These are phyloP conservation scores for Stomatorhinus ivindoensis DNA, from an alignment of 2,113 vertebrate genomes.

Conservation along the genomic window DNA sequence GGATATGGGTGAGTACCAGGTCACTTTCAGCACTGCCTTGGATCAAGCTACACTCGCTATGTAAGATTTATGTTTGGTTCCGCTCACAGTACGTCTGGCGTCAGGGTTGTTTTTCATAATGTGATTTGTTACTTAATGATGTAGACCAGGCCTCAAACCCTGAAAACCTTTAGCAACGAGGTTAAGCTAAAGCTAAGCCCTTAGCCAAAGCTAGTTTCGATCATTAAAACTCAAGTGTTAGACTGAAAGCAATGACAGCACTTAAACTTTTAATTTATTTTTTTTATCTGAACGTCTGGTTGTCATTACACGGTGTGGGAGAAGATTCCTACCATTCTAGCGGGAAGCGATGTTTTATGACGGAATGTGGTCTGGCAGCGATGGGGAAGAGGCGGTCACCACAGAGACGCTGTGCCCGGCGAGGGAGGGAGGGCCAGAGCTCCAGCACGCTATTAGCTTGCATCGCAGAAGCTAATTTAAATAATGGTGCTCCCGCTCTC, in stretches of 20 bases:
- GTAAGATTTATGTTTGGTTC: not conserved
- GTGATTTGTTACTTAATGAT: not conserved
- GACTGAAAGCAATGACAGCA: not conserved
- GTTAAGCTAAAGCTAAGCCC: not conserved
- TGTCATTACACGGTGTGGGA: slow-evolving; percentile 1
- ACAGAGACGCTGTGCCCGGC: not conserved
- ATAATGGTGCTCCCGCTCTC: not conserved
- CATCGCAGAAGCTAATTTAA: not conserved
- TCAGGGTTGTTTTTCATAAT: not conserved
- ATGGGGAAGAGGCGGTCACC: not conserved
- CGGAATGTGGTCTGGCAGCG: not conserved
- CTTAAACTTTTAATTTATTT: not conserved
- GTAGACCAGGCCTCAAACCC: not conserved
- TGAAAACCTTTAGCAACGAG: not conserved
- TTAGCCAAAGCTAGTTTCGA: not conserved
- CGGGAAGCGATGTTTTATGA: not conserved
- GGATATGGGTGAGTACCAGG: not conserved
- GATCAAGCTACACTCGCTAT: not conserved
- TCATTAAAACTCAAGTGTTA: not conserved
- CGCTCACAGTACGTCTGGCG: not conserved
- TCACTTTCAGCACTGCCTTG: not conserved
- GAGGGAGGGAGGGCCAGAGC: not conserved
- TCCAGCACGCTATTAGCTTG: not conserved
- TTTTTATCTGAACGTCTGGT: not conserved
- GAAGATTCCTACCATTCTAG: slow-evolving; percentile 3